These are phyloP conservation scores for Dicaeum eximium DNA, from an alignment of 2,113 vertebrate species.

Conservation along the genomic window DNA sequence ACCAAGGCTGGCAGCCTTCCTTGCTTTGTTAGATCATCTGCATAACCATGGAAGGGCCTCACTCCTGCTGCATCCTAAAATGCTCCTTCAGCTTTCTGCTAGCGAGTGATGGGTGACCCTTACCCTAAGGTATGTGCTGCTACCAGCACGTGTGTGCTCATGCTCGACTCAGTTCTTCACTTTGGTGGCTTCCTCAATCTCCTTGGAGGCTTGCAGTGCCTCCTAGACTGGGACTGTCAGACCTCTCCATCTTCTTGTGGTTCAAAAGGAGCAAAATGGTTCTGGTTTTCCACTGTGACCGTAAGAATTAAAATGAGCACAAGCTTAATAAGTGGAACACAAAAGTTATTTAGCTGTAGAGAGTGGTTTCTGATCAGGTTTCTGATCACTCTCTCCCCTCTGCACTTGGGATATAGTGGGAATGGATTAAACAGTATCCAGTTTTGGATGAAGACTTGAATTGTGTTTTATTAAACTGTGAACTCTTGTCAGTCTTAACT, in stretches of 20 bases:
- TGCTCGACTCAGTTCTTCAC: neutral
- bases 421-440: neutral
- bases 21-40: neutral
- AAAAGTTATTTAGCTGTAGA: neutral
- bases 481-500: neutral
- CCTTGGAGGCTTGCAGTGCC: neutral
- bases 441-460: neutral
- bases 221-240: neutral
- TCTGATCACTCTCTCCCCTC: neutral
- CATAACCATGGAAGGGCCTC: neutral
- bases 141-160: rapidly evolving
- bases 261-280: neutral
- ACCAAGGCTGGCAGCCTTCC: neutral
- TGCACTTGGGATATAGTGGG: neutral
- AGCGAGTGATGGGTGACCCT: neutral
- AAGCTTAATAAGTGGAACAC: neutral
- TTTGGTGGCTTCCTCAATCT: neutral
- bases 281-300: neutral
- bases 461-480: neutral
- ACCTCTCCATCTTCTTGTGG: neutral
- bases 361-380: neutral
- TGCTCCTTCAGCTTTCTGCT: neutral
- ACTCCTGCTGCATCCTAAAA: neutral
- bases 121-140: neutral
- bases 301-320: neutral